A percentile compares a stretch with the other conserved stretches of the same genome.
phyloP scores from a whole-genome alignment of 2,888 invertebrate species.

The Chrysolina oricalcia region DNA sequence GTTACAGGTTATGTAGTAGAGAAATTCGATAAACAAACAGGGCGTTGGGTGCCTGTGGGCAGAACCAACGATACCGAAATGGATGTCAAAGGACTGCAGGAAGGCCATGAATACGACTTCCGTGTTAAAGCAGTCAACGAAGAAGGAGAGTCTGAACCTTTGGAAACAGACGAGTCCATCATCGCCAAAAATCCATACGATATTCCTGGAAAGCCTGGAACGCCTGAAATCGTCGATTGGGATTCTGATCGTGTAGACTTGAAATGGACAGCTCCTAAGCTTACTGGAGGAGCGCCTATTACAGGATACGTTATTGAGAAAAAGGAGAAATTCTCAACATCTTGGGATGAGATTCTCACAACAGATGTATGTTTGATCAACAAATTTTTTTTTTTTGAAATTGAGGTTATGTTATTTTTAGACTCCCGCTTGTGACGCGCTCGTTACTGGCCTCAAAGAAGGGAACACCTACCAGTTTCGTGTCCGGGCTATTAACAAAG shows the following conservation, averaged over 20 bases:
- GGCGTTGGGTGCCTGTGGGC: slow-evolving; percentile 95
- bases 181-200: slow-evolving; percentile 97
- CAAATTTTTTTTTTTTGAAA: neutral
- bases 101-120: slow-evolving; percentile 95
- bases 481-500: slow-evolving; percentile 95
- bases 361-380: slow-evolving; percentile 76
- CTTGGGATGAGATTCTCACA: slow-evolving; percentile 87
- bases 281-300: slow-evolving; percentile 85
- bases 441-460: slow-evolving; percentile 89
- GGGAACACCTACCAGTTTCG: slow-evolving; percentile 96
- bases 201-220: slow-evolving; percentile 89
- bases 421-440: slow-evolving; percentile 86
- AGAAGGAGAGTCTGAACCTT: slow-evolving; percentile 95
- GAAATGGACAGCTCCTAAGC: slow-evolving; percentile 87
- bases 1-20: slow-evolving; percentile 94
- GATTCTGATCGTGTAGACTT: slow-evolving; percentile 91
- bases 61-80: slow-evolving; percentile 89
- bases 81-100: slow-evolving; percentile 91
- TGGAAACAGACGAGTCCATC: slow-evolving; percentile 91
- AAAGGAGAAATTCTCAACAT: slow-evolving; percentile 85
- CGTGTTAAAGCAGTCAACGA: slow-evolving; percentile 95
- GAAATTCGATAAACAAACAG: slow-evolving; percentile 92
- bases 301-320: slow-evolving; percentile 92
- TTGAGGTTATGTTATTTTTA: slow-evolving; percentile 65
- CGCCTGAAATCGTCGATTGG: slow-evolving; percentile 91